Conservation (phyloP, 2,888 invertebrate species). For the Aplocera efformata region DNA sequence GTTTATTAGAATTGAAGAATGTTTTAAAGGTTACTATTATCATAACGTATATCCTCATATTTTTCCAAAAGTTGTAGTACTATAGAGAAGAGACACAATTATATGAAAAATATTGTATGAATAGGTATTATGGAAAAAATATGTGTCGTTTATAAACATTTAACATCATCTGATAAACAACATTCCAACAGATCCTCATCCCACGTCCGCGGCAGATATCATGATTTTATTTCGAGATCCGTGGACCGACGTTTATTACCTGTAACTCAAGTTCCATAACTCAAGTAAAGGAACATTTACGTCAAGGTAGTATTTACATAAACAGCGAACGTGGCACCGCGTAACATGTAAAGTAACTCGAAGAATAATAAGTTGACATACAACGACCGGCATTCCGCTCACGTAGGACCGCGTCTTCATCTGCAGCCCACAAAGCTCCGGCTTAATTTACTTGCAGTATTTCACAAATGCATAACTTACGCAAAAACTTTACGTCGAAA, state of each 20-base stretch:
- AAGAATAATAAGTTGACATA: slow-evolving; percentile 45
- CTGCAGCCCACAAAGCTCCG: slow-evolving; percentile 36
- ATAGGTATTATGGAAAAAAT: too few species aligned
- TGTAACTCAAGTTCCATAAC: slow-evolving; percentile 24
- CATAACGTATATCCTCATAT: too few species aligned
- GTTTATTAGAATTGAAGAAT: too few species aligned
- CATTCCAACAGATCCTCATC: slow-evolving; percentile 8
- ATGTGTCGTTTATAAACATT: too few species aligned
- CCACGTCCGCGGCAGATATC: slow-evolving; percentile 12
- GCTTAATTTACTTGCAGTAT: slow-evolving; percentile 33
- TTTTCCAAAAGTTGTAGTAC: too few species aligned
- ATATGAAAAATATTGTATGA: too few species aligned
- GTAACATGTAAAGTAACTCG: slow-evolving; percentile 31
- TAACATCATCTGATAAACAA: neutral
- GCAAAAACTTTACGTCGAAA: slow-evolving; percentile 23
- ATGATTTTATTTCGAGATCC: slow-evolving; percentile 28
- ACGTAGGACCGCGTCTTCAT: slow-evolving; percentile 49
- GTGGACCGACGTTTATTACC: slow-evolving; percentile 32
- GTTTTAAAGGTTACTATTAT: too few species aligned
- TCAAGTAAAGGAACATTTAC: slow-evolving; percentile 41
- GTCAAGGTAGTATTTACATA: slow-evolving; percentile 46
- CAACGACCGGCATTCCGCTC: slow-evolving; percentile 39
- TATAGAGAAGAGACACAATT: too few species aligned
- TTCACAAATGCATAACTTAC: slow-evolving; percentile 28
- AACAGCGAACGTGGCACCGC: slow-evolving; percentile 44